Evolutionary conservation across 2,113 vertebrate genomes (phyloP).

Genomic region (Cygnus atratus): DNA sequence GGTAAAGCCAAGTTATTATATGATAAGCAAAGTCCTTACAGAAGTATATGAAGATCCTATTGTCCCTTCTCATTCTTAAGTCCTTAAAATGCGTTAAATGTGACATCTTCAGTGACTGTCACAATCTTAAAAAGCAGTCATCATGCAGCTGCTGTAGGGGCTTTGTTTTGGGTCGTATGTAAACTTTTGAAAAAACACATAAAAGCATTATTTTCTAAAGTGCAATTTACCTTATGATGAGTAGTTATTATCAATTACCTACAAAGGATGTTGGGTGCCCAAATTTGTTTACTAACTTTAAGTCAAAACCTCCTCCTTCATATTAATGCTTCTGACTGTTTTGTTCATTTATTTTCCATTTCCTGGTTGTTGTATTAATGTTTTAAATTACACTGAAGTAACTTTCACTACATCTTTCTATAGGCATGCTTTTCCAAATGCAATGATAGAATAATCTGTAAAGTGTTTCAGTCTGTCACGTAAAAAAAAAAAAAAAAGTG

Average conservation of each 20-base stretch:
- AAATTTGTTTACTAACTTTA: neutral
- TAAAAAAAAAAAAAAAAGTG: neutral
- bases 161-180: neutral
- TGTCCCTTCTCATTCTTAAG: conserved; percentile 22
- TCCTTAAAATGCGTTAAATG: conserved; percentile 1
- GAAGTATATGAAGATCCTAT: neutral
- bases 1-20: neutral
- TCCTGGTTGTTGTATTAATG: neutral
- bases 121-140: neutral
- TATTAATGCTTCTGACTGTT: neutral
- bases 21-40: neutral
- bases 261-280: neutral
- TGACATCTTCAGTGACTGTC: conserved; percentile 26
- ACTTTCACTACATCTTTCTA: neutral
- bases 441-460: neutral
- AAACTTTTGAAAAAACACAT: neutral
- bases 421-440: neutral
- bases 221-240: neutral
- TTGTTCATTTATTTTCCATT: neutral
- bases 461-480: neutral
- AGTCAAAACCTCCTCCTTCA: neutral
- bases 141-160: neutral
- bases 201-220: neutral
- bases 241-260: neutral
- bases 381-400: neutral